phyloP scores from a whole-genome alignment of 2,888 invertebrate species.

The Ormyrus rosae region DNA sequence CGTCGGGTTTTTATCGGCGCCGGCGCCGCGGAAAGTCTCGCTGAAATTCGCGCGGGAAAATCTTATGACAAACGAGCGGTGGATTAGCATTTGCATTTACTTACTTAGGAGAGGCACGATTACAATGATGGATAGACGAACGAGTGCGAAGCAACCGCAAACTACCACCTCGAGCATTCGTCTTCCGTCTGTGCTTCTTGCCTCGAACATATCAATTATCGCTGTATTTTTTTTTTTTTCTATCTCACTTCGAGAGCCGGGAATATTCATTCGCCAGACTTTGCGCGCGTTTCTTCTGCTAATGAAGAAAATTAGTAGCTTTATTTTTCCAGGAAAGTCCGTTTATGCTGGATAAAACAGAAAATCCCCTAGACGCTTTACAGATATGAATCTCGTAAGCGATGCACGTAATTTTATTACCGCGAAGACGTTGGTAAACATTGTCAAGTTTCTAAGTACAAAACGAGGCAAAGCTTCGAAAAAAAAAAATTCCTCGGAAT shows the following conservation, averaged over 20 bases:
- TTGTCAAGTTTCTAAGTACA: conserved; percentile 17
- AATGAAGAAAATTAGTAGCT: not conserved
- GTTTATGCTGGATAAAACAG: not conserved
- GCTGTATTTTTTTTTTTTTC: not conserved
- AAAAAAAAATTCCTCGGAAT: conserved; percentile 5
- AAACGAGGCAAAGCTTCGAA: conserved; percentile 2
- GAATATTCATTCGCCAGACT: not conserved
- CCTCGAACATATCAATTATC: conserved; percentile 2
- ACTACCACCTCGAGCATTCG: too few relatives aligned
- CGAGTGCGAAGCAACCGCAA: too few relatives aligned
- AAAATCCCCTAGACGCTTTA: conserved; percentile 4
- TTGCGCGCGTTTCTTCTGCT: not conserved
- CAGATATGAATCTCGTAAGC: conserved; percentile 28
- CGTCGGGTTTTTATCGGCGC: not conserved
- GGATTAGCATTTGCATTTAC: not conserved
- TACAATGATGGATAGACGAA: not conserved
- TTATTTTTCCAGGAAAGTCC: not conserved
- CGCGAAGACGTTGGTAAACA: conserved; percentile 6
- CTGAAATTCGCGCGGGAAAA: conserved; percentile 41
- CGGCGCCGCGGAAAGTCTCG: not conserved
- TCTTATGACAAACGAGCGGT: conserved; percentile 18
- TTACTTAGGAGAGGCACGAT: not conserved
- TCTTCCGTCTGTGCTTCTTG: not conserved
- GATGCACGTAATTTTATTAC: conserved; percentile 21
- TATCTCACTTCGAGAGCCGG: not conserved